Conservation (phyloP, 1,140 invertebrate species). For the Drosophila pallidifrons region DNA sequence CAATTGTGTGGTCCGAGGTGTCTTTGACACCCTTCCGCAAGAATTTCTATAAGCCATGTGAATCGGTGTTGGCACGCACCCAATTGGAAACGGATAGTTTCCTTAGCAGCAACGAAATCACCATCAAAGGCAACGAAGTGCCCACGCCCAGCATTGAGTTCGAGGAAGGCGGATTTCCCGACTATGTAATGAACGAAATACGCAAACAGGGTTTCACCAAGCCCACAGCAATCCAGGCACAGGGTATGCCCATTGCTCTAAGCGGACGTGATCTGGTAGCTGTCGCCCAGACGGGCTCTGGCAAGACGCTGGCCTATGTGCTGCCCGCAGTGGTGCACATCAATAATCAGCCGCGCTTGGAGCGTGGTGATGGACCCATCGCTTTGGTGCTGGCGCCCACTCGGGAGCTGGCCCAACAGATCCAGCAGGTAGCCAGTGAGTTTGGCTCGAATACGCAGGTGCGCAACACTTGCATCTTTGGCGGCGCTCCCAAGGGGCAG, state of each 20-base stretch:
- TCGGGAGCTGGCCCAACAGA: conserved; percentile 98
- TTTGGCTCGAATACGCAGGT: conserved; percentile 95
- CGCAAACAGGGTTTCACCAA: conserved; percentile 93
- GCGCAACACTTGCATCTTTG: conserved; percentile 96
- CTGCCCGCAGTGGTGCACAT: conserved; percentile 96
- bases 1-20: conserved; percentile 90
- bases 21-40: conserved; percentile 95
- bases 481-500: conserved; percentile 95
- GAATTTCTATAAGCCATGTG: conserved; percentile 95
- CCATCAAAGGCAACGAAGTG: conserved; percentile 91
- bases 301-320: conserved; percentile 95
- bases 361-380: conserved; percentile 92
- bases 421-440: conserved; percentile 96
- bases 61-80: conserved; percentile 89
- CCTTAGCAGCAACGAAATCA: conserved; percentile 91
- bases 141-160: conserved; percentile 93
- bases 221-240: conserved; percentile 95
- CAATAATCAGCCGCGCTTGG: conserved; percentile 94
- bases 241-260: conserved; percentile 97
- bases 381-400: conserved; percentile 97
- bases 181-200: conserved; percentile 92
- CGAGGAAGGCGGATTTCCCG: conserved; percentile 93
- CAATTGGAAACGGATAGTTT: conserved; percentile 91
- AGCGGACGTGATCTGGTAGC: conserved; percentile 97
- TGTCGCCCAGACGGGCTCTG: conserved; percentile 98